Base-by-base conservation (phyloP, 2,113 vertebrate genomes). In the Python bivittatus region DNA sequence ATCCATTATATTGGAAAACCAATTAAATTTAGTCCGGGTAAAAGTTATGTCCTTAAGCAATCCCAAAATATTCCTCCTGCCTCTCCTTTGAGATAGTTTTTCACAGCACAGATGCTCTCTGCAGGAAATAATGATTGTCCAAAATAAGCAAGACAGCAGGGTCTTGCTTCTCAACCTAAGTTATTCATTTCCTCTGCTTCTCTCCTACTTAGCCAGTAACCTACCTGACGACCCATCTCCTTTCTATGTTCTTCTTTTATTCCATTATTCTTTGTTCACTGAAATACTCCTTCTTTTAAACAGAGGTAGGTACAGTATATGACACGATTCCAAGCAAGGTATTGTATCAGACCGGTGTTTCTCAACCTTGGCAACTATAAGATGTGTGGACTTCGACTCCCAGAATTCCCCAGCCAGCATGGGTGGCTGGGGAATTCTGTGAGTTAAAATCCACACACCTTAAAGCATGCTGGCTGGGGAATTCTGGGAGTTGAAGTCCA, bases 91-190 rank as follows among this genome's bases (percentile, higher is more conserved):
- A 93, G 29, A 20, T 93, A 90, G 64, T 91, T 89, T 6, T 84
- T 89, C 0, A 0, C 72, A 94, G 88, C 4, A 1, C 86, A 94
- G 93, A 87, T 7, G 15, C 72, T 90, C 72, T 91, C 95, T 61
- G 79, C 52, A 83, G 92, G 93, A 92, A 95, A 96, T 90, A 94
- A 95, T 92, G 85, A 91, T 15, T 44, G 54, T 92, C 93, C 91
- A 61, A 91, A 94, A 88, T 44, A 94, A 94, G 12, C 17, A 91
- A 95, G 61, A 48, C 79, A 94, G 88, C 84, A 44, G 86, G 90
- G 91, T 83, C 72, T 94, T 83, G 27, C 42, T 93, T 94, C 44
- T 93, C 92, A 94, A 52, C 29, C 33, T 86, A 44, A 61, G 58
- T 23, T 44, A 61, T 91, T 91, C 68, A 56, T 91, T 44, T 29